Evolutionary conservation across 1,140 invertebrate species (phyloP), one percentile per base, ranked within the genome.

Genomic region (Drosophila pseudoobscura): DNA sequence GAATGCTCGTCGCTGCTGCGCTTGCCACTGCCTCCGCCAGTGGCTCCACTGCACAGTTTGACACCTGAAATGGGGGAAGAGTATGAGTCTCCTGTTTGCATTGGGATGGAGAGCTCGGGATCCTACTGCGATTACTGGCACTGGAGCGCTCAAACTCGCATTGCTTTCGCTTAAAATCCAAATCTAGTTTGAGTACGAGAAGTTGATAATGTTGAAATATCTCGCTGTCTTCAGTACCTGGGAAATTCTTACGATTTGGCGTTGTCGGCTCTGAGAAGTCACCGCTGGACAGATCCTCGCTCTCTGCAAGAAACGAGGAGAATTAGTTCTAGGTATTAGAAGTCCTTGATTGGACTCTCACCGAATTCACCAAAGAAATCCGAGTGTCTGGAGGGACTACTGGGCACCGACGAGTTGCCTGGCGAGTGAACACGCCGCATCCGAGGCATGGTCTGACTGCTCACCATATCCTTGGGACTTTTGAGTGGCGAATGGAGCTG

Each of bases 161-260:
- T 13, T 96, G 92, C 89, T 96, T 96, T 43, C 93, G 92, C 47
- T 94, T 94, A 88, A 96, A 96, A 78, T 96, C 95, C 39, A 94
- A 92, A 63, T 94, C 95, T 13, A 96, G 91, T 85, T 95, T 94
- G 58, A 94, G 93, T 80, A 95, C 94, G 13, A 96, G 90, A 64
- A 95, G 93, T 56, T 93, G 93, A 78, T 95, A 95, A 75, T 93
- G 94, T 64, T 90, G 91, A 82, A 93, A 92, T 50, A 94, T 93
- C 87, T 94, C 94, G 11, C 92, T 91, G 15, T 92, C 91, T 53
- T 93, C 92, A 13, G 91, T 77, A 22, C 77, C 73, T 54, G 73
- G 64, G 57, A 78, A 82, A 65, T 74, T 80, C 63, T 90, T 90
- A 54, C 75, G 75, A 77, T 91, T 84, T 61, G 90, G 87, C 56